These are phyloP conservation scores for Toxotes chatareus DNA, from an alignment of 2,113 vertebrate species.

Conservation along the genomic window DNA sequence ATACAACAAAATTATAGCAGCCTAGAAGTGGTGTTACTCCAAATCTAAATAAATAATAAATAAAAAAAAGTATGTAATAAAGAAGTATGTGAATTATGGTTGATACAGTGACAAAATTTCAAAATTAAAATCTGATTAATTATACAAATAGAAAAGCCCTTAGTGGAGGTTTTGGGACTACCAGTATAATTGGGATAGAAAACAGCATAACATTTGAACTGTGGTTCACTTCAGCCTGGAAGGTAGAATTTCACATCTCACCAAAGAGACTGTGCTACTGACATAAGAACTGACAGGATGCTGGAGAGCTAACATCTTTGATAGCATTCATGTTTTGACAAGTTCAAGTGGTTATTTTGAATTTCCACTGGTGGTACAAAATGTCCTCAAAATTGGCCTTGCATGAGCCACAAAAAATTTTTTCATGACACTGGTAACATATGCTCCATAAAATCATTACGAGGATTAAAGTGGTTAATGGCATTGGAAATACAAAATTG, in stretches of 20 bases:
- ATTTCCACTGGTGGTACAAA: background rate
- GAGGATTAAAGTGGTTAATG: slow-evolving; percentile 37
- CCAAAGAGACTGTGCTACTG: background rate
- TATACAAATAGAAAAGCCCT: too few species aligned
- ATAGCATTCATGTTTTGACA: slow-evolving; percentile 9
- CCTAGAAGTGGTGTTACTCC: too few species aligned
- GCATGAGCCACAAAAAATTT: background rate
- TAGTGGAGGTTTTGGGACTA: slow-evolving; percentile 2
- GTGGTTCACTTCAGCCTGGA: slow-evolving; percentile 16
- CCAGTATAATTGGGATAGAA: background rate
- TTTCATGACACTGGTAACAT: slow-evolving; percentile 6
- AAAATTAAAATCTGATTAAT: slow-evolving; percentile 13
- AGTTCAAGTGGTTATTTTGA: slow-evolving; percentile 14
- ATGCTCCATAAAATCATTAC: slow-evolving; percentile 19
- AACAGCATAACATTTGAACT: slow-evolving; percentile 15
- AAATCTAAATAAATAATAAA: too few species aligned
- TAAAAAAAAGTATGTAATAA: too few species aligned
- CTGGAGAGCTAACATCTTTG: background rate
- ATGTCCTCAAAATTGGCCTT: background rate
- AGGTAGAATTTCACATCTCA: slow-evolving; percentile 20
- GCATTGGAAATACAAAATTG: slow-evolving; percentile 42
- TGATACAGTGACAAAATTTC: slow-evolving; percentile 13
- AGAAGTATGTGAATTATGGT: slow-evolving; percentile 7
- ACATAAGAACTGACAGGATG: background rate
- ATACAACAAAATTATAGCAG: too few species aligned